Evolutionary conservation across 2,888 invertebrate genomes (phyloP).

Genomic region (Polymixis flavicincta): DNA sequence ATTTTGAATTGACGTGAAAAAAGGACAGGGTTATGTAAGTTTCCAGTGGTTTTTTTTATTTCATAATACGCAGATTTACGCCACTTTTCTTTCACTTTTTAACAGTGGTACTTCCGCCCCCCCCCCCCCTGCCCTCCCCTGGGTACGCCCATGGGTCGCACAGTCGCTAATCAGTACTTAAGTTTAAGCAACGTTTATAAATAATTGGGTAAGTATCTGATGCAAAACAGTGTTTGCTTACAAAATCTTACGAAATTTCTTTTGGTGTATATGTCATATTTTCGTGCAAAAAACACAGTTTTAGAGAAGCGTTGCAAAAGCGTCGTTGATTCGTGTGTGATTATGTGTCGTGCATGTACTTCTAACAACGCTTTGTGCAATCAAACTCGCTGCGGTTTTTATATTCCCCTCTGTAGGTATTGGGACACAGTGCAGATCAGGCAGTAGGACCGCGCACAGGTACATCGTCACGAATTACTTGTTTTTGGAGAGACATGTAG

Average conservation of each 20-base stretch:
- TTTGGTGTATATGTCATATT: not conserved
- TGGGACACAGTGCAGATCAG: not conserved
- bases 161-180: no score
- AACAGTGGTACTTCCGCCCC: no score
- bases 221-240: no score
- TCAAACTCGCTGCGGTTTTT: constrained; percentile 59
- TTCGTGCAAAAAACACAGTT: not conserved
- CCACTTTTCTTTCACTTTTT: not conserved
- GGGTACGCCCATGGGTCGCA: no score
- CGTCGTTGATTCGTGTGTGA: constrained; percentile 10
- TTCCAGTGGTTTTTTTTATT: not conserved
- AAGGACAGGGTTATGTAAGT: not conserved
- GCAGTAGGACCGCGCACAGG: constrained; percentile 14
- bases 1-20: not conserved
- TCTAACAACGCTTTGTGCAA: constrained; percentile 55
- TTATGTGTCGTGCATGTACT: constrained; percentile 31
- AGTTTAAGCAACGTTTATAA: no score
- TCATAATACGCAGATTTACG: not conserved
- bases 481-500: not conserved
- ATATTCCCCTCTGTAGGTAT: constrained; percentile 35
- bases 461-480: not conserved
- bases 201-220: not conserved
- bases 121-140: no score
- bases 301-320: not conserved
- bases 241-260: not conserved